Conservation (phyloP, 92 coral and sea anemone genomes). For the Galaxea fascicularis region DNA sequence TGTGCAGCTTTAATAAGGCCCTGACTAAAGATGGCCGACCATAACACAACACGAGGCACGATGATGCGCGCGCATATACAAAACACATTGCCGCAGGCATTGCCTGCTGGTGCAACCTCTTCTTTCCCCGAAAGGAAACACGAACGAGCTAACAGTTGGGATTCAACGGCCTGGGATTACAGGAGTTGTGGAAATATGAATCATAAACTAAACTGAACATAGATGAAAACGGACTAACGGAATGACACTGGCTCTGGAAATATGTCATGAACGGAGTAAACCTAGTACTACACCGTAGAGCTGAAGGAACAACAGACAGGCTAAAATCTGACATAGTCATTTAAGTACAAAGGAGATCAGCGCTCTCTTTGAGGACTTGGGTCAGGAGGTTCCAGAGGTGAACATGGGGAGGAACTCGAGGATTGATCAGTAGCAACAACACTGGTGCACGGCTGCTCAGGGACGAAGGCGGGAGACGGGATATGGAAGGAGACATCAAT, state of each 20-base stretch:
- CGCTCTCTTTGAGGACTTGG: constrained; percentile 36
- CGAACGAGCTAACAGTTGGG: not conserved
- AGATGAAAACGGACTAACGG: not conserved
- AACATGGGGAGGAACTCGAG: constrained; percentile 5
- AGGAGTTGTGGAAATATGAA: not conserved
- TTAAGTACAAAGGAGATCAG: too few species aligned
- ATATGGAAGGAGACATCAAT: not conserved
- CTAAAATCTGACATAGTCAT: constrained; percentile 19
- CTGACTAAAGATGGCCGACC: too few species aligned
- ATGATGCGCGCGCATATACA: too few species aligned
- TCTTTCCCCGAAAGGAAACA: too few species aligned
- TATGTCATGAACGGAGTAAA: not conserved
- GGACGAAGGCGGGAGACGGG: too few species aligned
- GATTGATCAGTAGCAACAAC: constrained; percentile 7
- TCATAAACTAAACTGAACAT: not conserved
- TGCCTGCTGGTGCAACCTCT: not conserved
- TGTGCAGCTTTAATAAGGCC: too few species aligned
- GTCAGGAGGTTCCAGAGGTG: constrained; percentile 20
- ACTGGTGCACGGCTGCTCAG: constrained; percentile 24
- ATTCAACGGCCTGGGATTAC: not conserved
- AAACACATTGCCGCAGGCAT: too few species aligned
- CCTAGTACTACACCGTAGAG: not conserved
- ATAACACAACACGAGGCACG: too few species aligned
- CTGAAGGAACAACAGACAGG: not conserved
- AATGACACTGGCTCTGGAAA: too few species aligned